Evolutionary conservation across 2,113 vertebrate genomes (phyloP).

Genomic region (Muscicapa adusta): DNA sequence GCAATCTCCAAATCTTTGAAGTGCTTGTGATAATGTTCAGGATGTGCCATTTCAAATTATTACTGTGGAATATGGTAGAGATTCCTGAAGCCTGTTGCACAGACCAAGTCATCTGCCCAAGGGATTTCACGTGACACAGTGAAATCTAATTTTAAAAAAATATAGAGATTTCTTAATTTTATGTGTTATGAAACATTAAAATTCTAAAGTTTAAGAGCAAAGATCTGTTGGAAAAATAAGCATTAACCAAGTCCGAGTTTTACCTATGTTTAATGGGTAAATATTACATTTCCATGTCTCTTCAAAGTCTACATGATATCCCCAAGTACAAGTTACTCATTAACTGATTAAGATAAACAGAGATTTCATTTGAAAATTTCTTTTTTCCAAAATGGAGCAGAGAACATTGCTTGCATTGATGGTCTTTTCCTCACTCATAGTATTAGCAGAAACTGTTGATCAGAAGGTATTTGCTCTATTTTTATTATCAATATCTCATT

Average conservation of each 20-base stretch:
- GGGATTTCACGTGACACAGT: accelerated
- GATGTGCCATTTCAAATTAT: not conserved
- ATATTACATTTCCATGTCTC: constrained; percentile 29
- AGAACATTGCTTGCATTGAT: not conserved
- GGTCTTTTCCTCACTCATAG: not conserved
- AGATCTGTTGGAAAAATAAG: not conserved
- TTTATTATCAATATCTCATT: not conserved
- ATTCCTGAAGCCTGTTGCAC: not conserved
- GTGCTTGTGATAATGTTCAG: not conserved
- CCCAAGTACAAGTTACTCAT: constrained; percentile 42
- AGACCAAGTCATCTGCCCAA: not conserved
- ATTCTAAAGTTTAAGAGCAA: not conserved
- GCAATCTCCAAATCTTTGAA: not conserved
- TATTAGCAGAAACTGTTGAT: not conserved
- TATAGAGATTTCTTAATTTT: not conserved
- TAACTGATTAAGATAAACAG: constrained; percentile 31
- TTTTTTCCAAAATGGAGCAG: constrained; percentile 44
- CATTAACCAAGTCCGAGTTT: not conserved
- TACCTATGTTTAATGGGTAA: constrained; percentile 25
- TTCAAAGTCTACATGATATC: not conserved
- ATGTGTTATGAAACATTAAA: not conserved
- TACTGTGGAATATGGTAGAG: not conserved
- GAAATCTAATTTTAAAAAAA: not conserved
- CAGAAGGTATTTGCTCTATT: constrained; percentile 51
- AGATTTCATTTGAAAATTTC: constrained; percentile 1